These are phyloP conservation scores for Romanogobio albipinnatus DNA, from an alignment of 2,113 vertebrate species.

Conservation along the genomic window DNA sequence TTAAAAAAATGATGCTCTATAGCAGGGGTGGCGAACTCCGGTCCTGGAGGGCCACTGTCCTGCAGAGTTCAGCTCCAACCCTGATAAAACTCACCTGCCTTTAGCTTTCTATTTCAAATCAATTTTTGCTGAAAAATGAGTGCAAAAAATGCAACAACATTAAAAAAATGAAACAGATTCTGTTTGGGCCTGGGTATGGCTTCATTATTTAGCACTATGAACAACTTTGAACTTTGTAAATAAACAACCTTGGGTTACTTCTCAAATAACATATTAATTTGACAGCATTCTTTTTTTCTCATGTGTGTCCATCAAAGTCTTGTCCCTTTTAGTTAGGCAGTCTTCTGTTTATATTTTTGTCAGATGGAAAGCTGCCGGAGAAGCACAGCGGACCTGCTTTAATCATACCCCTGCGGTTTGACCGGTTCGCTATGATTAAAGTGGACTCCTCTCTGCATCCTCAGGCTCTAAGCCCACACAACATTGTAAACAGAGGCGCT, in stretches of 20 bases:
- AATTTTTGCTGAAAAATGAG: not conserved
- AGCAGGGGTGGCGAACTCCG: no score
- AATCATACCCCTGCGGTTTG: slow-evolving; percentile 9
- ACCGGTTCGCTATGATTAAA: slow-evolving; percentile 20
- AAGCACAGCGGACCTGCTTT: not conserved
- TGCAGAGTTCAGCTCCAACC: no score
- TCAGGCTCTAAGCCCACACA: slow-evolving; percentile 7
- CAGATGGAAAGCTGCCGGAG: not conserved
- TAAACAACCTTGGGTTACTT: not conserved
- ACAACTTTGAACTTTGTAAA: no score
- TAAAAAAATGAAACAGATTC: not conserved
- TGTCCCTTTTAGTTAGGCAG: not conserved
- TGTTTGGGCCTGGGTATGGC: not conserved
- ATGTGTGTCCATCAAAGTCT: not conserved
- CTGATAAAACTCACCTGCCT: no score
- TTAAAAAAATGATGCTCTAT: not conserved
- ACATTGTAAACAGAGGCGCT: slow-evolving; percentile 1
- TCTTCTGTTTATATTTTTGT: slow-evolving; percentile 21
- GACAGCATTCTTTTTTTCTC: not conserved
- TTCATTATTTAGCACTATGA: not conserved
- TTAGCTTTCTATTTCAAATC: no score
- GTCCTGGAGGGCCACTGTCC: no score
- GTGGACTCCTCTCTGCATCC: slow-evolving; percentile 2
- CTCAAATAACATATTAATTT: not conserved
- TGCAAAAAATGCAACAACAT: not conserved